These are phyloP conservation scores for Acanthococcus lagerstroemiae DNA, from an alignment of 2,888 invertebrate species.

Conservation along the genomic window DNA sequence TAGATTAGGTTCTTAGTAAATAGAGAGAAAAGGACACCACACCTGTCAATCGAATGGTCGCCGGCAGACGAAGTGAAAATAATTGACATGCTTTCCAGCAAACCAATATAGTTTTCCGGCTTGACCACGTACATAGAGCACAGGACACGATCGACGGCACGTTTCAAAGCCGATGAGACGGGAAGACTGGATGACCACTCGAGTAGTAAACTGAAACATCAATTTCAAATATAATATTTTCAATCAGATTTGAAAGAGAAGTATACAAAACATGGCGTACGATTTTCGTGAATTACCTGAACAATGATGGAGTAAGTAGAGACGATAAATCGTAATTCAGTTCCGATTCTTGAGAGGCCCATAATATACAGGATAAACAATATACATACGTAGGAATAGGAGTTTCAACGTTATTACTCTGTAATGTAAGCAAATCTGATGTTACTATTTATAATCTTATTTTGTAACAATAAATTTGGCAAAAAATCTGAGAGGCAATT, in stretches of 20 bases:
- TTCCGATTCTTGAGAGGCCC: conserved; percentile 57
- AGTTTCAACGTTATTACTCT: conserved; percentile 23
- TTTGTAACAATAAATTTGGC: too few species aligned
- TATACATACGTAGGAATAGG: conserved; percentile 55
- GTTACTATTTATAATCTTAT: conserved; percentile 1
- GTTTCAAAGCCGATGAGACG: conserved; percentile 62
- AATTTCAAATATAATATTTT: not conserved
- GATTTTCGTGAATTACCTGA: conserved; percentile 46
- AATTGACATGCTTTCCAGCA: conserved; percentile 18
- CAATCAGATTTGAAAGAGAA: not conserved
- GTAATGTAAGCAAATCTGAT: not conserved
- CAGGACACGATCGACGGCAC: conserved; percentile 71
- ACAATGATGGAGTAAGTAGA: conserved; percentile 62
- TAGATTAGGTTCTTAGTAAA: too few species aligned
- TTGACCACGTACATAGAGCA: conserved; percentile 78
- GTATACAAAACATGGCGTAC: not conserved
- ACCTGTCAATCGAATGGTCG: conserved; percentile 9
- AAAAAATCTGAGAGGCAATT: not conserved
- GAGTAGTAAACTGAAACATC: conserved; percentile 51
- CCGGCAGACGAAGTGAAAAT: not conserved
- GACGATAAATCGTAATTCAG: conserved; percentile 50
- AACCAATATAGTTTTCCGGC: conserved; percentile 42
- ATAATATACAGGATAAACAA: conserved; percentile 70
- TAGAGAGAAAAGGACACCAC: too few species aligned
- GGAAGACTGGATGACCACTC: conserved; percentile 64